These are phyloP conservation scores for Xyrauchen texanus DNA, from an alignment of 2,113 vertebrate genomes.

Conservation along the genomic window DNA sequence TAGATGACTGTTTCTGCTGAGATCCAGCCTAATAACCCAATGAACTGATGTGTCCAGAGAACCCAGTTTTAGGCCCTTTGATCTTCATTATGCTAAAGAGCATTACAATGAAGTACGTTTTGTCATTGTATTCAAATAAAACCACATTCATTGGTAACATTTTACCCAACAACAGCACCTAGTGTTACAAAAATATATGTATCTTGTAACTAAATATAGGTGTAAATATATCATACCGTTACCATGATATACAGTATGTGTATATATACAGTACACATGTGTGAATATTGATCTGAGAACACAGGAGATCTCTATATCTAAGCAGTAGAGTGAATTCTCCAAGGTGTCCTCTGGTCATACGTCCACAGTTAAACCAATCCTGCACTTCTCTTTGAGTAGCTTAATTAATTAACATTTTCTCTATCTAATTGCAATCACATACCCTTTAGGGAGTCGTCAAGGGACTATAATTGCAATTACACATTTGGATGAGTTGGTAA, in stretches of 20 bases:
- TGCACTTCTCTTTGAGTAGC: constrained; percentile 81
- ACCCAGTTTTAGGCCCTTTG: constrained; percentile 24
- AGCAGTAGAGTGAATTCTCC: constrained; percentile 30
- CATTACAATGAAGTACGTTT: constrained; percentile 45
- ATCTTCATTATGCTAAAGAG: constrained; percentile 16
- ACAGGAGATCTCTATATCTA: constrained; percentile 1
- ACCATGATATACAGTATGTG: background rate
- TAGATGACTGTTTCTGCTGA: constrained; percentile 73
- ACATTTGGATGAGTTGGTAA: constrained; percentile 91
- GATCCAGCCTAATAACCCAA: constrained; percentile 71
- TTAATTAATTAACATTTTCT: constrained; percentile 99
- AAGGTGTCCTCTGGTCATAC: constrained; percentile 43
- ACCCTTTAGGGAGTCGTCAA: constrained; percentile 88
- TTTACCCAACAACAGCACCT: constrained; percentile 5
- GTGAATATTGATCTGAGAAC: background rate
- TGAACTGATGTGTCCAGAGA: constrained; percentile 66
- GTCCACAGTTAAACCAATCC: constrained; percentile 32
- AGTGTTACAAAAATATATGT: constrained; percentile 25
- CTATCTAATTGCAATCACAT: constrained; percentile 99
- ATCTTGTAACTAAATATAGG: background rate
- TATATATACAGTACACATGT: background rate
- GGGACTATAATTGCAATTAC: constrained; percentile 95
- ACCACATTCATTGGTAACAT: constrained; percentile 27
- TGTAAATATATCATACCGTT: too few relatives aligned
- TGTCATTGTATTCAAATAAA: constrained; percentile 46